phyloP scores from a whole-genome alignment of 2,888 invertebrate genomes.

The Hypolimnas misippus region DNA sequence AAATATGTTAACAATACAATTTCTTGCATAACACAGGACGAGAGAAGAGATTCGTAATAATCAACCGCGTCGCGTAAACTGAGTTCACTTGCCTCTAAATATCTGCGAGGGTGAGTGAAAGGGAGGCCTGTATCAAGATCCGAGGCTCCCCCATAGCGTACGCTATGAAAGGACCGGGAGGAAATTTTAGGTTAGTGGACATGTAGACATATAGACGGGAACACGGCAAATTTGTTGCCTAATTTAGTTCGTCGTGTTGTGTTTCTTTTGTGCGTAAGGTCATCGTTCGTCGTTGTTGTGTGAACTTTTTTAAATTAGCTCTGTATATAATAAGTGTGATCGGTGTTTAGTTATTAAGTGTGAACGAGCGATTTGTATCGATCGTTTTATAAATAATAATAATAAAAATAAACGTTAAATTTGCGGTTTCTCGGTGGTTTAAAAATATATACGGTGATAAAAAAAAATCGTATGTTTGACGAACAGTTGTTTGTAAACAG shows the following conservation, averaged over 20 bases:
- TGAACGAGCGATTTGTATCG: constrained; percentile 14
- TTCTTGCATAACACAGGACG: constrained; percentile 49
- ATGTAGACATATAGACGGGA: constrained; percentile 84
- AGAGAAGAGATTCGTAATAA: constrained; percentile 78
- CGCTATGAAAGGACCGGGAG: constrained; percentile 76
- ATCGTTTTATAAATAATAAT: constrained; percentile 21
- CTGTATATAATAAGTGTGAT: constrained; percentile 48
- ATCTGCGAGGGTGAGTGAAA: constrained; percentile 76
- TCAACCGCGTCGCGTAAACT: constrained; percentile 77
- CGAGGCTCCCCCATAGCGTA: constrained; percentile 75
- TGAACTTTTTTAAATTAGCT: constrained; percentile 51
- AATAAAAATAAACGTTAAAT: constrained; percentile 29
- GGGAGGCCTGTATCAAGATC: constrained; percentile 79
- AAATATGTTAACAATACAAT: constrained; percentile 47
- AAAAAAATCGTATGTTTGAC: constrained; percentile 56
- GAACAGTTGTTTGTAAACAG: constrained; percentile 79
- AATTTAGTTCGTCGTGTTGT: constrained; percentile 83
- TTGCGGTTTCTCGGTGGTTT: constrained; percentile 36
- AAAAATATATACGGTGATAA: constrained; percentile 29
- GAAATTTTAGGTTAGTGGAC: constrained; percentile 84
- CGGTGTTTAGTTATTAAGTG: constrained; percentile 21
- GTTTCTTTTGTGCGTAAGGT: constrained; percentile 82
- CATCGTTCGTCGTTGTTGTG: constrained; percentile 78
- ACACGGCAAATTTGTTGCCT: constrained; percentile 84
- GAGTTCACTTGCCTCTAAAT: constrained; percentile 77